Conservation (phyloP, 2,797 vertebrate species). For the Micropoecilia bifurca region DNA sequence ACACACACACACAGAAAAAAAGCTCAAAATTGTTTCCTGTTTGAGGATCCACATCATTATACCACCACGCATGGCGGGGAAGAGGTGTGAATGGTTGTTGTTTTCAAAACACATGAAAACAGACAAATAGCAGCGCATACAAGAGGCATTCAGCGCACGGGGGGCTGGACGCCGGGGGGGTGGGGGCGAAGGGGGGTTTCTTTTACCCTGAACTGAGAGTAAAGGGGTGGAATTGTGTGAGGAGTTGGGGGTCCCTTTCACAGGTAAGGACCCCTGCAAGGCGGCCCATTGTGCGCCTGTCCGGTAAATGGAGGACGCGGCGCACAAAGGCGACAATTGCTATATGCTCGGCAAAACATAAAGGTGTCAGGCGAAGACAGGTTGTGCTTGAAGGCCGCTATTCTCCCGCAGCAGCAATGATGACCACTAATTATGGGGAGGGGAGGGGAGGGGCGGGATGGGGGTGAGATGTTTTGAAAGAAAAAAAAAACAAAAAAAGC, state of each 20-base stretch:
- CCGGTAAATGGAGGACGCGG: constrained; percentile 75
- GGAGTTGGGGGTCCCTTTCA: constrained; percentile 83
- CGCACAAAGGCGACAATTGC: constrained; percentile 83
- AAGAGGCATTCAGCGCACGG: constrained; percentile 77
- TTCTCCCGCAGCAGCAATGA: constrained; percentile 77
- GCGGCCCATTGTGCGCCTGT: constrained; percentile 79
- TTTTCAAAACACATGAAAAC: constrained; percentile 85
- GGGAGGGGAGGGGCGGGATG: constrained; percentile 58
- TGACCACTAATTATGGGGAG: constrained; percentile 79
- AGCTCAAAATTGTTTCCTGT: constrained; percentile 73
- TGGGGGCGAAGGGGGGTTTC: constrained; percentile 35
- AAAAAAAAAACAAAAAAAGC: constrained; percentile 62
- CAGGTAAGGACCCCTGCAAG: constrained; percentile 83
- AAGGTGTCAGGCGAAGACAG: constrained; percentile 81
- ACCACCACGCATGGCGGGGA: constrained; percentile 62
- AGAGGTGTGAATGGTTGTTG: constrained; percentile 80
- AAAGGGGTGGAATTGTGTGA: constrained; percentile 76
- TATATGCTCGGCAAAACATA: constrained; percentile 75
- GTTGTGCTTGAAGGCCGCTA: constrained; percentile 78
- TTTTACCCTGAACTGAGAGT: constrained; percentile 79
- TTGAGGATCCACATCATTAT: constrained; percentile 76
- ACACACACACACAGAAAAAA: constrained; percentile 46
- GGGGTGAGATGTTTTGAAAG: constrained; percentile 60
- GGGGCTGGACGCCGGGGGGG: constrained; percentile 25
- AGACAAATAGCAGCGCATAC: constrained; percentile 80